These are phyloP conservation scores for Yponomeuta malinellus DNA, from an alignment of 2,888 invertebrate species.

Conservation along the genomic window DNA sequence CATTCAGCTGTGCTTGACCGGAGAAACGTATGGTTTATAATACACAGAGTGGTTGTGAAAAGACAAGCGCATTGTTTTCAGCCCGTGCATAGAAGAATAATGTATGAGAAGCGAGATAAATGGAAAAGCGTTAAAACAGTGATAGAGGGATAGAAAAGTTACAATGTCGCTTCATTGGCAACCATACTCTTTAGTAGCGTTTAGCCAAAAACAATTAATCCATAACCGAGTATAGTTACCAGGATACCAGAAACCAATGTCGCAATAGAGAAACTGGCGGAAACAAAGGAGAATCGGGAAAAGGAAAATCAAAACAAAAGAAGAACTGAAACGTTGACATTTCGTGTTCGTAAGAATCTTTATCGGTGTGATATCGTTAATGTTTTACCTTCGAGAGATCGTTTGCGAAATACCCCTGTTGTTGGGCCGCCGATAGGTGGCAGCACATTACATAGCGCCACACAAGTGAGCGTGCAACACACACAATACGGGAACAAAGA, in stretches of 20 bases:
- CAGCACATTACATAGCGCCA: conserved; percentile 71
- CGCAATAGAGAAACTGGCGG: conserved; percentile 41
- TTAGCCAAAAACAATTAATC: background rate
- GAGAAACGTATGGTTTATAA: conserved; percentile 40
- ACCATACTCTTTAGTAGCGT: conserved; percentile 40
- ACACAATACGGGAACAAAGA: conserved; percentile 77
- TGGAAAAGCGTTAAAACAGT: conserved; percentile 70
- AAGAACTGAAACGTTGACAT: conserved; percentile 54
- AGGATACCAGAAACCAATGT: background rate
- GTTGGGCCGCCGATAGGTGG: conserved; percentile 67
- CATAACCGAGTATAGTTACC: background rate
- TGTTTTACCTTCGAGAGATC: conserved; percentile 96
- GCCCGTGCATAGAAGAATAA: conserved; percentile 72
- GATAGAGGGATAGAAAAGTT: conserved; percentile 54
- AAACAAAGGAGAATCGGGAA: conserved; percentile 45
- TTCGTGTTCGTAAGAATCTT: conserved; percentile 40
- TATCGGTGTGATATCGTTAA: conserved; percentile 56
- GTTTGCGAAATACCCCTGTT: conserved; percentile 96
- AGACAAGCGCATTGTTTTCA: conserved; percentile 66
- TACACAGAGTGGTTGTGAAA: conserved; percentile 68
- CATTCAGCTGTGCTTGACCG: conserved; percentile 61
- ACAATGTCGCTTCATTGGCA: conserved; percentile 39
- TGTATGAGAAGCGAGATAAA: conserved; percentile 71
- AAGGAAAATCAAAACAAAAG: conserved; percentile 40
- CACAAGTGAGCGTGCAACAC: conserved; percentile 77